phyloP scores from a whole-genome alignment of 1,140 invertebrate species.

The Trichogramma pretiosum region DNA sequence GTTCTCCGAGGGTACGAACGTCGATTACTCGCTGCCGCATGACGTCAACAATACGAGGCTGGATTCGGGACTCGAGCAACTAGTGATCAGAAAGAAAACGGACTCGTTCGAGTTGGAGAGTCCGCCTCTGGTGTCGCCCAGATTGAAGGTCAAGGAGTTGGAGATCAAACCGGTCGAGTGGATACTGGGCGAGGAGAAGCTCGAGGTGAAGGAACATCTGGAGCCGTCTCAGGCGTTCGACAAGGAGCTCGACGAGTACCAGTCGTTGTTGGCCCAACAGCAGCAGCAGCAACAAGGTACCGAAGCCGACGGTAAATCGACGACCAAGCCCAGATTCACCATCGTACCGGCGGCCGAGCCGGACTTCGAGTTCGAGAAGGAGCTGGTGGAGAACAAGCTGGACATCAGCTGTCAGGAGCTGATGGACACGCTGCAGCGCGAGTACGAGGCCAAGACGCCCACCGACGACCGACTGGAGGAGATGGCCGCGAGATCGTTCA shows the following conservation, averaged over 20 bases:
- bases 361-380: constrained; percentile 37
- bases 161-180: constrained; percentile 40
- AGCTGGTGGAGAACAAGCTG: constrained; percentile 38
- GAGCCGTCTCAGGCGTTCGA: constrained; percentile 39
- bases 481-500: constrained; percentile 13
- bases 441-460: constrained; percentile 38
- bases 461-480: constrained; percentile 26
- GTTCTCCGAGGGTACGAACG: constrained; percentile 31
- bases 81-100: neutral
- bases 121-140: constrained; percentile 34
- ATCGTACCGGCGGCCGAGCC: constrained; percentile 30
- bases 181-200: constrained; percentile 44
- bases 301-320: neutral
- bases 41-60: constrained; percentile 24
- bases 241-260: constrained; percentile 40
- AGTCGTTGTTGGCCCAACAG: constrained; percentile 21
- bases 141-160: constrained; percentile 29
- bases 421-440: constrained; percentile 35
- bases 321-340: constrained; percentile 20
- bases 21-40: constrained; percentile 29
- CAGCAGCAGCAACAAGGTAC: neutral
- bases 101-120: constrained; percentile 40
- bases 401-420: constrained; percentile 41
- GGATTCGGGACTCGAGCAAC: neutral
- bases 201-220: constrained; percentile 36